Percentiles rank a stretch among this genome's conserved stretches.
Conservation (phyloP, 2,797 vertebrate genomes). For the Pipistrellus pygmaeus region DNA sequence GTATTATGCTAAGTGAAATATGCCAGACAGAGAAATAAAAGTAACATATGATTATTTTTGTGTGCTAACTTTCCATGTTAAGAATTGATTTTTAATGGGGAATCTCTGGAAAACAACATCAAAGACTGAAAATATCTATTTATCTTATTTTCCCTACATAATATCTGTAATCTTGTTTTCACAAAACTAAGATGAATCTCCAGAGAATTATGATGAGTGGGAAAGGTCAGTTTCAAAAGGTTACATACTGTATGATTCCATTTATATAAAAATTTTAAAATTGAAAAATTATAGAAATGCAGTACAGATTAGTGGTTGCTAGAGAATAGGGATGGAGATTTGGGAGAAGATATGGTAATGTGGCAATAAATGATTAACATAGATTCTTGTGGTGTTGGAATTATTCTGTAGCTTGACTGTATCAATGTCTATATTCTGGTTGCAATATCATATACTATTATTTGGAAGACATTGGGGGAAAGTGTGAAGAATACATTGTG, state of each 20-base stretch:
- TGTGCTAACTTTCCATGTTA: not conserved
- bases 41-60: not conserved
- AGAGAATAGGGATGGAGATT: not conserved
- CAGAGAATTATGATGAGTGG: not conserved
- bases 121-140: not conserved
- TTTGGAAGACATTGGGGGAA: not conserved
- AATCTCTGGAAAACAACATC: not conserved
- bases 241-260: not conserved
- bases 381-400: not conserved
- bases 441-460: not conserved
- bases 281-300: not conserved
- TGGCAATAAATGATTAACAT: not conserved
- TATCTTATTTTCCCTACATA: conserved; percentile 1
- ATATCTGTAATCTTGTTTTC: not conserved
- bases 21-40: not conserved
- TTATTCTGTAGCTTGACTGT: not conserved
- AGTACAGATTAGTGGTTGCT: not conserved
- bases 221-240: not conserved
- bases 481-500: too few relatives aligned
- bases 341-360: not conserved
- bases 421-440: not conserved
- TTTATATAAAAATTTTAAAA: not conserved
- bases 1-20: not conserved
- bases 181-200: not conserved
- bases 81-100: not conserved